Percentiles rank a stretch among this genome's conserved stretches.
Evolutionary conservation across 2,113 vertebrate genomes (phyloP).

Genomic region (Urocolius indicus): DNA sequence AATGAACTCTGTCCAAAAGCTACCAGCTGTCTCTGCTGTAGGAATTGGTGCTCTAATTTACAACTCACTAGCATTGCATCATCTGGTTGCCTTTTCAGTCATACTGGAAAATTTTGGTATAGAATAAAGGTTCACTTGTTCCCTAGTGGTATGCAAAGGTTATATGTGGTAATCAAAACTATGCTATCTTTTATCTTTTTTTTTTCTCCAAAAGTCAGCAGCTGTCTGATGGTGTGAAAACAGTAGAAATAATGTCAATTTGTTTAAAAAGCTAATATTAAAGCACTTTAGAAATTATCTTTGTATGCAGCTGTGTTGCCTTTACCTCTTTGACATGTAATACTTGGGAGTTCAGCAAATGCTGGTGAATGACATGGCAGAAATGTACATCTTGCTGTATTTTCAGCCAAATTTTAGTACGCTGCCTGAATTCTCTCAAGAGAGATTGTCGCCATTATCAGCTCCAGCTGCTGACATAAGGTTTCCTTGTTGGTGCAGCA

Average conservation of each 20-base stretch:
- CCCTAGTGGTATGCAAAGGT: neutral
- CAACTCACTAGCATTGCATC: neutral
- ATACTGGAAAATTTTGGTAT: neutral
- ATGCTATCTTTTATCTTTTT: neutral
- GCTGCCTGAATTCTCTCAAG: neutral
- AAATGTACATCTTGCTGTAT: neutral
- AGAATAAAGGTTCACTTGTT: neutral
- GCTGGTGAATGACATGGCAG: neutral
- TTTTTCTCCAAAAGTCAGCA: neutral
- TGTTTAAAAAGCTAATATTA: neutral
- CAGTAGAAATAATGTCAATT: neutral
- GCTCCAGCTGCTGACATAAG: neutral
- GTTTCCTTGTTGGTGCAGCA: neutral
- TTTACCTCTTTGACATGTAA: neutral
- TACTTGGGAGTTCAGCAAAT: neutral
- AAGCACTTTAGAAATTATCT: neutral
- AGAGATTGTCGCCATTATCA: neutral
- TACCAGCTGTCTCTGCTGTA: neutral
- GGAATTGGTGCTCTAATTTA: neutral
- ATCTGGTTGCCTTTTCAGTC: neutral
- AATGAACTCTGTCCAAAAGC: neutral
- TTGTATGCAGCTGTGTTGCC: neutral
- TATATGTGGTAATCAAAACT: neutral
- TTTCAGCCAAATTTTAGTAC: neutral
- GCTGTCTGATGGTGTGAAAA: neutral